Percentiles rank a stretch among this genome's conserved stretches.
These are phyloP conservation scores for Hirtodrosophila confusa DNA, from an alignment of 2,888 invertebrate species.

Conservation along the genomic window DNA sequence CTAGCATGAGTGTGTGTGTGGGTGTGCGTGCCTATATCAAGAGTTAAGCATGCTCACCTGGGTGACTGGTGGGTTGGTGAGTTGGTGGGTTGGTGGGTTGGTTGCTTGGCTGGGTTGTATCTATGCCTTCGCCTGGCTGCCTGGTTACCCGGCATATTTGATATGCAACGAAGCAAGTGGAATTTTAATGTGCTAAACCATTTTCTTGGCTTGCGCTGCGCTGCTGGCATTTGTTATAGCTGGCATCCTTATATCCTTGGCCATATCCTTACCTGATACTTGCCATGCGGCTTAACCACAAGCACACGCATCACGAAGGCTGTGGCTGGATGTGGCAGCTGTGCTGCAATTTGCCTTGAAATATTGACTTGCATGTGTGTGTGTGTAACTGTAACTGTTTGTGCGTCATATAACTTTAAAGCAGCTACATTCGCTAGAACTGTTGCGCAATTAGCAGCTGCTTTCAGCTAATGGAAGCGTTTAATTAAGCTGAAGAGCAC, in stretches of 20 bases:
- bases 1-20: neutral
- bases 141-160: slow-evolving; percentile 70
- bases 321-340: slow-evolving; percentile 20
- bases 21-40: slow-evolving; percentile 42
- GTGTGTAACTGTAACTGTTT: slow-evolving; percentile 10
- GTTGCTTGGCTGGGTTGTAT: neutral
- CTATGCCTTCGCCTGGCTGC: slow-evolving; percentile 1
- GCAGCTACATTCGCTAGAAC: slow-evolving; percentile 34
- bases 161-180: slow-evolving; percentile 77
- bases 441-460: slow-evolving; percentile 61
- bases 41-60: slow-evolving; percentile 57
- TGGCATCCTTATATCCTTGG: slow-evolving; percentile 22
- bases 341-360: slow-evolving; percentile 61
- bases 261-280: slow-evolving; percentile 37
- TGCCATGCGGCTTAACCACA: slow-evolving; percentile 47
- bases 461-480: slow-evolving; percentile 50
- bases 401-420: slow-evolving; percentile 44
- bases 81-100: slow-evolving; percentile 3
- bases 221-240: slow-evolving; percentile 56
- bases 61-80: slow-evolving; percentile 12
- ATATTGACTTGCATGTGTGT: slow-evolving; percentile 42
- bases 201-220: slow-evolving; percentile 66
- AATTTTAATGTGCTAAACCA: slow-evolving; percentile 79
- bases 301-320: slow-evolving; percentile 42
- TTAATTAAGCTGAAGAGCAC: slow-evolving; percentile 57